Conservation (phyloP, 2,113 vertebrate species). For the Myrmophylax atrothorax region DNA sequence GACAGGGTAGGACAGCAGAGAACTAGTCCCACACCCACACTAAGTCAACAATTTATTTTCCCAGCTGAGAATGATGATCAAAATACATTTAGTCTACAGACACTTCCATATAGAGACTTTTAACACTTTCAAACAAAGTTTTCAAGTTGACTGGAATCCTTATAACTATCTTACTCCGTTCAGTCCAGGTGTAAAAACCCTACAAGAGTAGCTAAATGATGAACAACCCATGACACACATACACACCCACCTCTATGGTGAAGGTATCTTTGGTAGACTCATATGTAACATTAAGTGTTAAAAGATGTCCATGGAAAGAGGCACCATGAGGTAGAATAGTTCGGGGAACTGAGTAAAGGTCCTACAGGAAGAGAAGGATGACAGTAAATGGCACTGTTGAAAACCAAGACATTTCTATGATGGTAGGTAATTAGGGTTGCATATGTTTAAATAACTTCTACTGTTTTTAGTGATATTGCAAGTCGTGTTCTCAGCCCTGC, state of each 20-base stretch:
- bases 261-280: conserved; percentile 99
- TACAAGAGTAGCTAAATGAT: background rate
- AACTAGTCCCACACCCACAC: background rate
- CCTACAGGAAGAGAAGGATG: conserved; percentile 70
- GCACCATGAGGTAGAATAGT: conserved; percentile 99
- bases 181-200: background rate
- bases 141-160: background rate
- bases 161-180: background rate
- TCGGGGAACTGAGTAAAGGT: conserved; percentile 95
- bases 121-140: background rate
- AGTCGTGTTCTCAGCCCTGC: background rate
- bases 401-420: background rate
- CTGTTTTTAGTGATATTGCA: background rate
- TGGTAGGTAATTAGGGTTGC: background rate
- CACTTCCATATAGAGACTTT: background rate
- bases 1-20: background rate
- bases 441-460: background rate
- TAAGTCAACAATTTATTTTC: background rate
- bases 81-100: background rate
- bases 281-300: conserved; percentile 93
- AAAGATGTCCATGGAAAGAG: conserved; percentile 95
- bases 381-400: background rate
- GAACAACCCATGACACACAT: rapidly evolving
- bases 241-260: conserved; percentile 86
- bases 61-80: background rate